Evolutionary conservation across 2,797 vertebrate genomes (phyloP).

Genomic region (Hypotaenidia okinawae): DNA sequence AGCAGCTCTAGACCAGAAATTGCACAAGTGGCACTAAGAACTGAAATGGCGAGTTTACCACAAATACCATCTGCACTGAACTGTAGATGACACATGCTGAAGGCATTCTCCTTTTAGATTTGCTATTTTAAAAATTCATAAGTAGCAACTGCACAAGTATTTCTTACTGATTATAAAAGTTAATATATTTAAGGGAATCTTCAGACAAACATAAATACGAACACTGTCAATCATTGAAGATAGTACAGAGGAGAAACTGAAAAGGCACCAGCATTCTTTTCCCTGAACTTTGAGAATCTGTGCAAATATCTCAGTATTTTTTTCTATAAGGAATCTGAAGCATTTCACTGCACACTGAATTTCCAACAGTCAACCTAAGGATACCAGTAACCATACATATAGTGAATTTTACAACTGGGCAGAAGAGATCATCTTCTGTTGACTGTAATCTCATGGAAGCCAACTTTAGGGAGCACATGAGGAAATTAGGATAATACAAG

Average conservation of each 20-base stretch:
- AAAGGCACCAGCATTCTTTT: neutral
- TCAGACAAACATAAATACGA: neutral
- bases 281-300: neutral
- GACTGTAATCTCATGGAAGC: neutral
- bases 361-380: neutral
- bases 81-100: neutral
- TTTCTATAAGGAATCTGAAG: neutral
- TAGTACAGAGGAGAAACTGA: neutral
- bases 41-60: neutral
- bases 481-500: neutral
- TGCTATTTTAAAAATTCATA: neutral
- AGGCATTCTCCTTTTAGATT: neutral
- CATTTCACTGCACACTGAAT: neutral
- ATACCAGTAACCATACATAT: neutral
- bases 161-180: neutral
- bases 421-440: neutral
- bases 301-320: neutral
- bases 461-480: neutral
- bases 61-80: neutral
- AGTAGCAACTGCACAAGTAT: neutral
- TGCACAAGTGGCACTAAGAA: neutral
- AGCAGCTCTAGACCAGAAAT: neutral
- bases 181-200: neutral
- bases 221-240: neutral
- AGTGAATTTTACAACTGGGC: neutral